Percentiles rank a stretch among this genome's conserved stretches.
These are phyloP conservation scores for Chloroclysta siterata DNA, from an alignment of 2,888 invertebrate genomes.

Conservation along the genomic window DNA sequence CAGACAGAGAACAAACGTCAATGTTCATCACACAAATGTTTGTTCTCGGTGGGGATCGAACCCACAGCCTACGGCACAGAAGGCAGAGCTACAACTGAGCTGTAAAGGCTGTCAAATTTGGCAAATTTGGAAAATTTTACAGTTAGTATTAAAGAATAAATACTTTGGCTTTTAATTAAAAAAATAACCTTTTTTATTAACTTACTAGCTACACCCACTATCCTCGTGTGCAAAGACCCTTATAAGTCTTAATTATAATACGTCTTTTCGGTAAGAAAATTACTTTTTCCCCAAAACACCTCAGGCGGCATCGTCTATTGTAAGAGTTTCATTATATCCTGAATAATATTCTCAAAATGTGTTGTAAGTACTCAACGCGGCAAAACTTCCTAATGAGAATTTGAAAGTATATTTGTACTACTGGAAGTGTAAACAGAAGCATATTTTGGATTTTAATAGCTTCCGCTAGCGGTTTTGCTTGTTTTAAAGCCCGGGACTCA, in stretches of 20 bases:
- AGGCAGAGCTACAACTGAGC: too few relatives aligned
- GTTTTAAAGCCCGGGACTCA: too few relatives aligned
- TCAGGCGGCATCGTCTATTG: conserved; percentile 7
- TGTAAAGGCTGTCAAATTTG: too few relatives aligned
- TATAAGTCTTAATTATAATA: conserved; percentile 28
- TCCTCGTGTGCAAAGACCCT: conserved; percentile 7
- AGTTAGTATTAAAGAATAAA: too few relatives aligned
- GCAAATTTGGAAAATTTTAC: too few relatives aligned
- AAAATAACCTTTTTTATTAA: too few relatives aligned
- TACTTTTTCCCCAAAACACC: conserved; percentile 26
- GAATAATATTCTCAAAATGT: conserved; percentile 8
- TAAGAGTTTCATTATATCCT: conserved; percentile 9
- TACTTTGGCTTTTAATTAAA: too few relatives aligned
- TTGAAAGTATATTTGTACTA: background rate
- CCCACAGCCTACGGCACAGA: too few relatives aligned
- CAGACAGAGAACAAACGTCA: too few relatives aligned
- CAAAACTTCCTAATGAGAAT: conserved; percentile 9
- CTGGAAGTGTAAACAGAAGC: background rate
- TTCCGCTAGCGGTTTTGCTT: too few relatives aligned
- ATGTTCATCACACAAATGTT: too few relatives aligned
- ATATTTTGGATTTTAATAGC: background rate
- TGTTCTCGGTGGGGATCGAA: too few relatives aligned
- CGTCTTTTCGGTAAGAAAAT: conserved; percentile 19
- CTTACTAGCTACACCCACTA: background rate
- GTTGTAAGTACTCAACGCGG: conserved; percentile 8